A percentile compares a stretch with the other conserved stretches of the same genome.
Conservation (phyloP, 1,140 invertebrate species). For the Drosophila neocordata region DNA sequence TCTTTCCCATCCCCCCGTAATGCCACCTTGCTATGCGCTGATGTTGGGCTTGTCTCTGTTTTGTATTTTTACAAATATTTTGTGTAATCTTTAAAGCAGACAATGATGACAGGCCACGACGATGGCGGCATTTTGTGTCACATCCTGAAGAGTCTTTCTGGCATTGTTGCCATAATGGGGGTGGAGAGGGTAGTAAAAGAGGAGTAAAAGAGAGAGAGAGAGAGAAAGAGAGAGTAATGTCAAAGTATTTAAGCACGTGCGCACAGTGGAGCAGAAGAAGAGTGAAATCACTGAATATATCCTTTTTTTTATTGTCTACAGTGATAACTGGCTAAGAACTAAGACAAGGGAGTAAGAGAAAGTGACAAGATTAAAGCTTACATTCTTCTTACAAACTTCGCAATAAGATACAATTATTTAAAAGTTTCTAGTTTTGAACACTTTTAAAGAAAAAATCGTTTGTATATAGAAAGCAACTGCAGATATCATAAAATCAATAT, state of each 20-base stretch:
- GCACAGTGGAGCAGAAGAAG: conserved; percentile 58
- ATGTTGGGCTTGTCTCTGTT: conserved; percentile 61
- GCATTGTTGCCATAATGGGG: neutral
- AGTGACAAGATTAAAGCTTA: neutral
- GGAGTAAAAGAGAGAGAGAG: neutral
- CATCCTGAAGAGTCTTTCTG: conserved; percentile 70
- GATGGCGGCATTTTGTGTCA: conserved; percentile 81
- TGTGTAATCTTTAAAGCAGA: conserved; percentile 82
- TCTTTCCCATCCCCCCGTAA: neutral
- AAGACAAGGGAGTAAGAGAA: neutral
- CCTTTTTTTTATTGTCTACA: neutral
- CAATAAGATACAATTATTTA: too few relatives aligned
- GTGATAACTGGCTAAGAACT: neutral
- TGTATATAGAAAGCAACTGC: too few relatives aligned
- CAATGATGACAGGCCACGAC: conserved; percentile 77
- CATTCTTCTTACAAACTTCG: too few relatives aligned
- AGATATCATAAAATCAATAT: too few relatives aligned
- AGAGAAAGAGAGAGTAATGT: conserved; percentile 28
- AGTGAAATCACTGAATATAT: neutral
- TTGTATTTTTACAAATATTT: conserved; percentile 82
- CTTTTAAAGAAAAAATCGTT: too few relatives aligned
- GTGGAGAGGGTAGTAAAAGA: neutral
- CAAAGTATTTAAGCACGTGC: conserved; percentile 80
- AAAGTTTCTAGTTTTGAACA: too few relatives aligned
- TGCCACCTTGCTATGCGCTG: neutral